Evolutionary conservation across 2,888 invertebrate genomes (phyloP).

Genomic region (Drosophila parthenogenetica): DNA sequence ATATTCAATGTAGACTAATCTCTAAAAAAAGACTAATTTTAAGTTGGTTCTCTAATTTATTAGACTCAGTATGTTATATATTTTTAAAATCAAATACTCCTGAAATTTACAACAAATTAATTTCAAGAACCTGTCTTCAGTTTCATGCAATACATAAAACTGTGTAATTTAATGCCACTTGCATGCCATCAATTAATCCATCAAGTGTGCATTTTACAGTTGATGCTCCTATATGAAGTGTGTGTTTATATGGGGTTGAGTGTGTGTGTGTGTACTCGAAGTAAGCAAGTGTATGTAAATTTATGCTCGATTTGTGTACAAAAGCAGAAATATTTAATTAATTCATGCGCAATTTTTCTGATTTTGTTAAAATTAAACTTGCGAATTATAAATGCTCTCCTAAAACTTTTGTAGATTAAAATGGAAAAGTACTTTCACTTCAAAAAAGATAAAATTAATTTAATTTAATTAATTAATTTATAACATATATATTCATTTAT

Average conservation of each 20-base stretch:
- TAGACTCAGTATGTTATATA: too few relatives aligned
- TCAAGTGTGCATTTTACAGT: conserved; percentile 48
- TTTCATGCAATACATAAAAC: not conserved
- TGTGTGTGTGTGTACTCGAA: conserved; percentile 1
- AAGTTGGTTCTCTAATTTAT: too few relatives aligned
- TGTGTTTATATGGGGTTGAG: conserved; percentile 23
- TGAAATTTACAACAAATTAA: not conserved
- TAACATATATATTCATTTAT: too few relatives aligned
- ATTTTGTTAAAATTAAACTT: not conserved
- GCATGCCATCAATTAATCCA: conserved; percentile 65
- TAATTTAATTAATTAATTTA: too few relatives aligned
- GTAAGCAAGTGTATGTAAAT: conserved; percentile 42
- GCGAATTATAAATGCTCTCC: not conserved
- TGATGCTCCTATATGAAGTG: conserved; percentile 3
- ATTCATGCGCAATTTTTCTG: conserved; percentile 38
- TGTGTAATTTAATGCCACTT: conserved; percentile 44
- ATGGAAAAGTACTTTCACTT: too few relatives aligned
- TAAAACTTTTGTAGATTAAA: too few relatives aligned
- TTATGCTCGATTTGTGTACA: conserved; percentile 55
- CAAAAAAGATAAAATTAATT: too few relatives aligned
- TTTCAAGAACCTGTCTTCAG: not conserved
- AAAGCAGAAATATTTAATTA: conserved; percentile 62
- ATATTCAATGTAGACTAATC: too few relatives aligned
- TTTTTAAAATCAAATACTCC: too few relatives aligned
- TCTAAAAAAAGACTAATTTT: too few relatives aligned